Base-by-base conservation (phyloP, 2,797 vertebrate species). In the Bryconaethiops microstoma region DNA sequence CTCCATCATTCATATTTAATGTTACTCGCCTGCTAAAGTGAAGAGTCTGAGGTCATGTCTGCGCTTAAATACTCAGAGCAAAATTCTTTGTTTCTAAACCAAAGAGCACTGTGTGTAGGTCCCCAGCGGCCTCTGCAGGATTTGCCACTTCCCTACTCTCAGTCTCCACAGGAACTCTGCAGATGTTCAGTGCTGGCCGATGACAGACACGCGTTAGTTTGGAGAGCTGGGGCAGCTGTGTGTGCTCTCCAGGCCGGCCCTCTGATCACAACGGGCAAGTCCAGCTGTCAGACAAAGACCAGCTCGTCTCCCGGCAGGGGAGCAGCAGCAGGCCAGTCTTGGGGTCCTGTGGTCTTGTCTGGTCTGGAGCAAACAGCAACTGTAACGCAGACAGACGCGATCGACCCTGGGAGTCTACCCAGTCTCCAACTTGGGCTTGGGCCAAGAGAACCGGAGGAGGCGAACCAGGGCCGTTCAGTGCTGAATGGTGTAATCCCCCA, bases 261-360 rank as follows among this genome's bases (percentile, higher is more conserved):
- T 13, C 52, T 40, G 71, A 73, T 57, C 29, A n/a, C 10, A 2
- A 40, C 10, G 52, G 29, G 29, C 71, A 19, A 13, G 52, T 40
- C 29, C 57, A 54, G 55, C 54, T 40, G 72, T 42, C 29, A 60
- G 35, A 74, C 55, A 74, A 74, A 60, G 55, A 10, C 72, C 54
- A 74, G 72, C 55, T 74, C 35, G n/a, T 4, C 54, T 74, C 39
- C 29, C 72, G 21, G 55, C 13, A 35, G 54, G 35, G 29, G 17
- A 17, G 72, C 4, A 70, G 42, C 42, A 23, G 35, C 55, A 42
- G 72, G 55, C 54, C 55, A 59, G n/a, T 10, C 19, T 57, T 1
- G 25, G 12, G n/a, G 72, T 54, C 54, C 54, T 5, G 54, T 40
- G 9, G 72, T 52, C 54, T 74, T 54, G 72, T 59, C 54, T 59